Evolutionary conservation across 2,797 vertebrate genomes (phyloP).

Genomic region (Eremophila alpestris): DNA sequence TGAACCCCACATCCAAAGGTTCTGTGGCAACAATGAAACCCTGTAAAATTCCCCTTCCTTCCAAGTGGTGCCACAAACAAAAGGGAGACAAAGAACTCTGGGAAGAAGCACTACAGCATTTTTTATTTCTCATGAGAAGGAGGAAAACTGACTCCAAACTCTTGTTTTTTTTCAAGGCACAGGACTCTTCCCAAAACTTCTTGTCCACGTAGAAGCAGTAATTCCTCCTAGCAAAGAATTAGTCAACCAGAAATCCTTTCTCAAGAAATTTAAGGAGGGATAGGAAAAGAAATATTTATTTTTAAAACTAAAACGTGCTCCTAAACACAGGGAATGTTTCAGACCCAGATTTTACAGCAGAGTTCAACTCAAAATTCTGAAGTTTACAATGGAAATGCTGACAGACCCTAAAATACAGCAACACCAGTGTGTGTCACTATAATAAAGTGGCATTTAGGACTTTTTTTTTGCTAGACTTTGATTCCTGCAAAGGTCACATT

Average conservation of each 20-base stretch:
- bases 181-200: neutral
- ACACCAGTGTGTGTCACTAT: neutral
- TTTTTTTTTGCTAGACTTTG: neutral
- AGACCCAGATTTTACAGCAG: slow-evolving; percentile 34
- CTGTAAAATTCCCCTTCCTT: neutral
- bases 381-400: neutral
- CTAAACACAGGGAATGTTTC: neutral
- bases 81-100: neutral
- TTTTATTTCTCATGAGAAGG: neutral
- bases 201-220: neutral
- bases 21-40: neutral
- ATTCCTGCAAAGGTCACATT: slow-evolving; percentile 64
- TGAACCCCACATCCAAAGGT: neutral
- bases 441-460: slow-evolving; percentile 47
- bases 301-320: neutral
- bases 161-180: neutral
- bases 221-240: neutral
- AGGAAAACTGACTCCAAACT: neutral
- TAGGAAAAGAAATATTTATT: neutral
- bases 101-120: neutral
- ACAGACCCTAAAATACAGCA: slow-evolving; percentile 11
- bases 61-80: neutral
- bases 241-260: neutral
- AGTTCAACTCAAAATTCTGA: slow-evolving; percentile 37
- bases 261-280: neutral